Evolutionary conservation across 30 jellyfish, hydroid and myxozoan genomes (phyloP), one percentile per base, ranked within the genome.

Genomic region (Cassiopea andromeda): DNA sequence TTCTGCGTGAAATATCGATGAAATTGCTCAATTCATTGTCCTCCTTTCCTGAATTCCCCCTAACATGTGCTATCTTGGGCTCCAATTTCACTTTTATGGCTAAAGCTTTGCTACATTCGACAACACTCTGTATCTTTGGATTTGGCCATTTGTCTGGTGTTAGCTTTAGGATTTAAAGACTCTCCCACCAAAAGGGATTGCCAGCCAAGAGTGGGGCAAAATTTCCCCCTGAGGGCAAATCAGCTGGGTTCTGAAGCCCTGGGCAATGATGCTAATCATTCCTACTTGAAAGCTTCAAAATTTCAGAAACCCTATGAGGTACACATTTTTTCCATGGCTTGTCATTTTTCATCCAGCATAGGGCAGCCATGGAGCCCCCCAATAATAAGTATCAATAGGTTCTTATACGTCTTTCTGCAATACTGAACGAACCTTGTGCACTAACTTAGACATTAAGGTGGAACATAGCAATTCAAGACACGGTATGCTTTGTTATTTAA

Each of bases 381-480:
- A 85, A 85, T 45, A 85, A 75, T 13, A 57, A 14, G 78, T 80
- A 9, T 17, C 47, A 7, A 48, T 48, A 15, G 75, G 78, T 17
- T 7, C 10, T 6, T 38, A 6, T 69, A 18, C n/a, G 64, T 85
- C 93, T 1, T 85, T 87, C 17, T 85, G 87, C 18, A 73, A 3
- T 17, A 69, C 45, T 2, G 71, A 17, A 18, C 64, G 79, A 74
- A 73, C 73, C 45, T 19, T 43, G 27, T 74, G 48, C 18, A 85
- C 93, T 1, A 85, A 60, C 69, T 85, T 85, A 13, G 87, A 87
- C 87, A 85, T 72, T 59, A 85, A 73, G 13, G 38, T 9, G 19
- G 88, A 87, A 7, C 93, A 87, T 49, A 85, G 8, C 46, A 85
- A 48, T 80, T 92, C 97, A 19, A 92, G 76, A 15, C 97, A 19